Evolutionary conservation across 2,113 vertebrate genomes (phyloP), one percentile per base, ranked within the genome.

Genomic region (Dicentrarchus labrax): DNA sequence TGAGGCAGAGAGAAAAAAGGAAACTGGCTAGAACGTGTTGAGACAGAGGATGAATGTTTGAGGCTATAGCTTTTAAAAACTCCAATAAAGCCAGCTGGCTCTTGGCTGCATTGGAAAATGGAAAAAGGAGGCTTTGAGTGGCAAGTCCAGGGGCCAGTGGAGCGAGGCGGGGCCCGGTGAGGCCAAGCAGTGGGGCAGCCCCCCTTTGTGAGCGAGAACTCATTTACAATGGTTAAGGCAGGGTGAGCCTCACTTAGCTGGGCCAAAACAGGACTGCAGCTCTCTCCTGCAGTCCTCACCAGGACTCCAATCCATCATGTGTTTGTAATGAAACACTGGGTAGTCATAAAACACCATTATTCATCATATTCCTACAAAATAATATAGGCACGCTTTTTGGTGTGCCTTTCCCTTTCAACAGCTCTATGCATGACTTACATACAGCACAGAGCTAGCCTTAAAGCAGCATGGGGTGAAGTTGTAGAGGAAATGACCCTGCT

Each of bases 31-130:
- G 19, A 72, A 88, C 56, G 61, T 87, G 86, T 89, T 78, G 69
- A 88, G 85, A 90, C 38, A 38, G 82, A 82, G 87, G 64, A 91
- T 87, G 82, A 88, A 88, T 87, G 86, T 90, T 91, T 87, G 86
- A 85, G 80, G 85, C 87, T 76, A 64, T 60, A 72, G 89, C 82
- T 89, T 90, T 84, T 88, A 72, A 84, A 89, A 92, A 90, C 74
- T 85, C 84, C 75, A 89, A 88, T 89, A 88, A 90, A 79, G 85
- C 80, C 85, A 88, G 72, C 83, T 88, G 89, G 91, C 85, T 87
- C 68, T 45, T 39, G 83, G 88, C 83, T 24, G 65, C 56, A 22
- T 57, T 76, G 51, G 86, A 82, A 93, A 91, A 92, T 91, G 82
- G 76, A 85, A 89, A 89, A 90, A 39, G 70, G 56, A 45, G 83